A percentile compares a stretch with the other conserved stretches of the same genome.
phyloP scores from a whole-genome alignment of 1,140 invertebrate genomes.

The Temnothorax longispinosus region DNA sequence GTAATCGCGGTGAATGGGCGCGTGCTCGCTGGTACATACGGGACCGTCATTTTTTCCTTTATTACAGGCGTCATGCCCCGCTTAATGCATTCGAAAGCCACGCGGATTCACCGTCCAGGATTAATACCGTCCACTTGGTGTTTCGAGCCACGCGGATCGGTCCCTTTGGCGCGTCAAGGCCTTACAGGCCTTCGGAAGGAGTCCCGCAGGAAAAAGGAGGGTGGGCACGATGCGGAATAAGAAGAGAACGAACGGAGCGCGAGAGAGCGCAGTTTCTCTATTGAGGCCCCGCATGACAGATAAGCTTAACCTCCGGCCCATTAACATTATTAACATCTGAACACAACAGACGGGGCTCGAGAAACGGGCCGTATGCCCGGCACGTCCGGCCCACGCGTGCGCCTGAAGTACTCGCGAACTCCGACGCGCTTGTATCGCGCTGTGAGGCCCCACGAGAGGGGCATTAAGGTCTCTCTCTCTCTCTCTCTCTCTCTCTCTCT shows the following conservation, averaged over 20 bases:
- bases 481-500: constrained; percentile 16
- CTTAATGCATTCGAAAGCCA: constrained; percentile 63
- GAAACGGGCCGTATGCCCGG: constrained; percentile 53
- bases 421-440: constrained; percentile 62
- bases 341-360: constrained; percentile 66
- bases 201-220: constrained; percentile 64
- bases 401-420: constrained; percentile 65
- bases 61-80: constrained; percentile 65
- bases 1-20: constrained; percentile 47
- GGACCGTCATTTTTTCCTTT: constrained; percentile 34
- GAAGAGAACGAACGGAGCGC: constrained; percentile 64
- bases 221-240: constrained; percentile 60
- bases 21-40: constrained; percentile 13
- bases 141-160: constrained; percentile 64
- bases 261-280: constrained; percentile 75
- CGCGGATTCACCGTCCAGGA: constrained; percentile 59
- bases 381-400: constrained; percentile 68
- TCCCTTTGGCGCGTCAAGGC: constrained; percentile 44
- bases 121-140: constrained; percentile 69
- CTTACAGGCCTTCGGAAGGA: constrained; percentile 40
- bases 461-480: constrained; percentile 65
- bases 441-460: constrained; percentile 69
- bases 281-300: constrained; percentile 80
- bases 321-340: constrained; percentile 82
- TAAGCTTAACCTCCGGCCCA: constrained; percentile 82